phyloP scores from a whole-genome alignment of 2,797 vertebrate genomes.

The Passerculus sandwichensis region DNA sequence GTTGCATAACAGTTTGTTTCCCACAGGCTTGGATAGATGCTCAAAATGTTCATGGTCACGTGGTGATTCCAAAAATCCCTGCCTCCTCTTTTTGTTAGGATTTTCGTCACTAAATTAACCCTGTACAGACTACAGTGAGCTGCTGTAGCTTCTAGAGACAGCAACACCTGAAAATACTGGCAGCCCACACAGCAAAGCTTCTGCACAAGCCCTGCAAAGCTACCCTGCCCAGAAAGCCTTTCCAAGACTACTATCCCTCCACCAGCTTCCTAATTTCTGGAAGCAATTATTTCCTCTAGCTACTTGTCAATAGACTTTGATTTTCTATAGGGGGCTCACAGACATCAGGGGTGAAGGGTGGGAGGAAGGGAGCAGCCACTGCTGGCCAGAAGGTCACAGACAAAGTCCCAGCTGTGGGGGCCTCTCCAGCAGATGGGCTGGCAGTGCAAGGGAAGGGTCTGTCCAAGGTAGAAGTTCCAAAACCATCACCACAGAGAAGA shows the following conservation, averaged over 20 bases:
- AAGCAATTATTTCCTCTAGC: background rate
- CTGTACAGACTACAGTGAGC: background rate
- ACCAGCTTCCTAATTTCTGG: background rate
- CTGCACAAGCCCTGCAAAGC: background rate
- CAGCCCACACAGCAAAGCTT: background rate
- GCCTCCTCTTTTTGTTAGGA: background rate
- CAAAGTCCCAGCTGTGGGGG: background rate
- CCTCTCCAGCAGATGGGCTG: background rate
- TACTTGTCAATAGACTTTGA: background rate
- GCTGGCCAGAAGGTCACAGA: background rate
- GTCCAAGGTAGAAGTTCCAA: background rate
- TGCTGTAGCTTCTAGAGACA: background rate
- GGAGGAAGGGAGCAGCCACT: background rate
- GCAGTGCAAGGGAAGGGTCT: background rate
- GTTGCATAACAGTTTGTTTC: conserved; percentile 65
- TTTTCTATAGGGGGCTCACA: background rate
- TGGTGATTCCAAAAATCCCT: conserved; percentile 25
- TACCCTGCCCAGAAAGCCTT: background rate
- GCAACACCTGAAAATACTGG: background rate
- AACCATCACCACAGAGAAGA: fast-evolving
- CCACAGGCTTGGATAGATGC: conserved; percentile 56
- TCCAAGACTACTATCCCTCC: background rate
- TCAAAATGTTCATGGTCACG: conserved; percentile 39
- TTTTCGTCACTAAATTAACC: conserved; percentile 6
- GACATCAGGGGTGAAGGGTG: fast-evolving